Base-by-base conservation (phyloP, 1,140 invertebrate species). In the Cydia amplana region DNA sequence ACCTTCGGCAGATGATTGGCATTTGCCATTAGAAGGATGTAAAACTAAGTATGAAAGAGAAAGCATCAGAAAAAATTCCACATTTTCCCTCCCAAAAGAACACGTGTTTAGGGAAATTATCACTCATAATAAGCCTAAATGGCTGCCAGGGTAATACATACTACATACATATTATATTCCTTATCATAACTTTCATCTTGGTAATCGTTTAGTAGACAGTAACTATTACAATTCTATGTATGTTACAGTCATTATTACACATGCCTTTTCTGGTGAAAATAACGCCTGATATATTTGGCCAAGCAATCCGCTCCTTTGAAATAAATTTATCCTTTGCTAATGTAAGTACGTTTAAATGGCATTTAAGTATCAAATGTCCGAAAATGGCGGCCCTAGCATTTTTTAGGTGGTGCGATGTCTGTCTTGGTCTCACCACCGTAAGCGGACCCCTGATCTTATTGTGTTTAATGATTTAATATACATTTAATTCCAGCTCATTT, bases 121-220 rank as follows among this genome's bases (percentile, higher is more conserved):
- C 49, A 89, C 84, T 12, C 91, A 91, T 67, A 91, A 91, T 72
- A 87, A 85, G 78, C 64, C 82, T 5, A 74, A 77, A 12, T 91
- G 86, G 83, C 83, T 90, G 7, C 89, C 91, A 25, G 80, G 88
- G 91, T 91, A 86, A 82, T 32, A 40, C n/a, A n/a, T n/a, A n/a
- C n/a, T n/a, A n/a, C n/a, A n/a, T n/a, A n/a, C n/a, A n/a, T 40
- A 7, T 51, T 74, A 32, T 14, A 46, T 46, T 46, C 4, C 43
- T 46, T 14, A n/a, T 63, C 36, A 63, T 40, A 32, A 36, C 1
- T 64, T 32, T n/a, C 28, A 18, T 74, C 23, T 18, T 51, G n/a
- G 23, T 64, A 73, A n/a, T 40, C 9, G 36, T 40, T 40, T 40
- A 40, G 9, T 40, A 40, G 36, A 40, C 0, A 40, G 36, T 10